These are phyloP conservation scores for Spheniscus humboldti DNA, from an alignment of 2,797 vertebrate genomes.

Conservation along the genomic window DNA sequence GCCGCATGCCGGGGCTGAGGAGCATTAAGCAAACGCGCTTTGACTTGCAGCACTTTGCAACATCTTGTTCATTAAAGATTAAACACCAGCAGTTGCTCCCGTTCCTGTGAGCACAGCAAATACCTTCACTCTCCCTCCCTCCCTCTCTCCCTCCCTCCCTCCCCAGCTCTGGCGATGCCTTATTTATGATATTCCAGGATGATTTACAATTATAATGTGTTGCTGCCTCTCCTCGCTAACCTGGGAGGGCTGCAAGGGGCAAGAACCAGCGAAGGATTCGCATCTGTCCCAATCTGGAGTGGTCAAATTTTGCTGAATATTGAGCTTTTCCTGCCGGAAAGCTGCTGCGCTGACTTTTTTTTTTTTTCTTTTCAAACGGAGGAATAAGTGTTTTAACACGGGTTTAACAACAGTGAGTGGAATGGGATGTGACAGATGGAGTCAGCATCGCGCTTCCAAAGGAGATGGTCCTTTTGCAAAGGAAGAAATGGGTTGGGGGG, in stretches of 20 bases:
- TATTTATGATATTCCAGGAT: conserved; percentile 7
- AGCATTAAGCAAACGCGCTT: not conserved
- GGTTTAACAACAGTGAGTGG: not conserved
- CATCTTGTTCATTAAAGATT: conserved; percentile 55
- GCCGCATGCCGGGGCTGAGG: not conserved
- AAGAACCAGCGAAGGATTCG: not conserved
- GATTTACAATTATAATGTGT: not conserved
- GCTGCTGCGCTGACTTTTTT: not conserved
- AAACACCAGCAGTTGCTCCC: not conserved
- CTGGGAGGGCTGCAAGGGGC: not conserved
- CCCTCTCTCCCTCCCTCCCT: not conserved
- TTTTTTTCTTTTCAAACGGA: not conserved
- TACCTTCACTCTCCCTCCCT: not conserved
- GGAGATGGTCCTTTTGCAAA: not conserved
- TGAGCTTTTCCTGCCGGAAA: not conserved
- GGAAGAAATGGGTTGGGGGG: rapidly evolving
- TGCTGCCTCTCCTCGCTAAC: not conserved
- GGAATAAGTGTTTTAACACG: not conserved
- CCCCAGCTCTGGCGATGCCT: not conserved
- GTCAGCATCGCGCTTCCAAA: rapidly evolving
- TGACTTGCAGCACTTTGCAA: not conserved
- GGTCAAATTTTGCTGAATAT: not conserved
- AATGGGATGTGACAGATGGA: not conserved
- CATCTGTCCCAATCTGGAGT: not conserved
- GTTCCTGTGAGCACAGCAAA: not conserved